A percentile compares a stretch with the other conserved stretches of the same genome.
Conservation (phyloP, 1,140 invertebrate species). For the Choristoneura fumiferana region DNA sequence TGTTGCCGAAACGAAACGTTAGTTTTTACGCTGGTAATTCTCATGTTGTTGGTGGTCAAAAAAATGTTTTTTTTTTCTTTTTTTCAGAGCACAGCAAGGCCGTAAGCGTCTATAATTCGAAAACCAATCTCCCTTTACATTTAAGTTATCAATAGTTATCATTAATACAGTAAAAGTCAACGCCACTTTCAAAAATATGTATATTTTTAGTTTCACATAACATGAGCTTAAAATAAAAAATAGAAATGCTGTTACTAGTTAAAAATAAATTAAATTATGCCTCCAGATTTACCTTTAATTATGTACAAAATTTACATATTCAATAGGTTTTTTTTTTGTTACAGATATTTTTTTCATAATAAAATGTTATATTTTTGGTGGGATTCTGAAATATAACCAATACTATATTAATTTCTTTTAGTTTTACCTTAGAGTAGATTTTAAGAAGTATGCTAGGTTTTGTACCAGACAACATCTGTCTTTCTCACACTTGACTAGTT, state of each 20-base stretch:
- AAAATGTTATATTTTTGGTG: slow-evolving; percentile 32
- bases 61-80: slow-evolving; percentile 13
- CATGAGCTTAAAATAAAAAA: slow-evolving; percentile 52
- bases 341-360: slow-evolving; percentile 20
- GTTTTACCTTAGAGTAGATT: too few species aligned
- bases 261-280: slow-evolving; percentile 66
- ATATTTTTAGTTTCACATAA: slow-evolving; percentile 55
- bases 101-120: slow-evolving; percentile 25
- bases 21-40: too few species aligned
- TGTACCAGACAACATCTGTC: too few species aligned
- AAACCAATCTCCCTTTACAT: neutral
- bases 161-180: too few species aligned
- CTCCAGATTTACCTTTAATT: slow-evolving; percentile 56
- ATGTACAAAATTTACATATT: slow-evolving; percentile 71
- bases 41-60: too few species aligned
- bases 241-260: slow-evolving; percentile 43
- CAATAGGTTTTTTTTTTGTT: slow-evolving; percentile 23
- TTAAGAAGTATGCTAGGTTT: too few species aligned
- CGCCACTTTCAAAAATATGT: slow-evolving; percentile 32
- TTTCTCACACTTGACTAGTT: too few species aligned
- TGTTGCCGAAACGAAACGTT: too few species aligned
- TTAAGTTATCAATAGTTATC: slow-evolving; percentile 19
- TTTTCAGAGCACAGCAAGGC: slow-evolving; percentile 46
- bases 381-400: slow-evolving; percentile 25
- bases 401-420: neutral